These are phyloP conservation scores for Euphonia xanthogaster DNA, from an alignment of 2,797 vertebrate species.

Conservation along the genomic window DNA sequence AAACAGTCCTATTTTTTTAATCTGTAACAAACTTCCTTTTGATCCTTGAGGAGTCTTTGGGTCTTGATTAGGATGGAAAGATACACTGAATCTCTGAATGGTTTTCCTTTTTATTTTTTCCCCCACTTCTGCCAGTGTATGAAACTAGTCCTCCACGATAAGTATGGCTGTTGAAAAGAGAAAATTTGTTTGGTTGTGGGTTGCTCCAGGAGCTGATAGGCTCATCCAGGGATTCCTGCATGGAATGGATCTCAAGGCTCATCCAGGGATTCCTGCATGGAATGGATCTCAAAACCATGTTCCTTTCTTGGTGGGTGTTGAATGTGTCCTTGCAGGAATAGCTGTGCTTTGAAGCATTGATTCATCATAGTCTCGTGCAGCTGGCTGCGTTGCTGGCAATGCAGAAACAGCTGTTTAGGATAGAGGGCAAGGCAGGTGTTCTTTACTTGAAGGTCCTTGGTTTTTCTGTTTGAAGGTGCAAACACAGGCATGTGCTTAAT, in stretches of 20 bases:
- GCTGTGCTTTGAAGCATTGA: background rate
- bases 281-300: background rate
- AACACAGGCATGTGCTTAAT: background rate
- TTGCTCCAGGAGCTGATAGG: background rate
- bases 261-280: background rate
- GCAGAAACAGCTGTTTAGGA: background rate
- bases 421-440: background rate
- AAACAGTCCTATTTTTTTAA: background rate
- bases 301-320: background rate
- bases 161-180: background rate
- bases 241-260: background rate
- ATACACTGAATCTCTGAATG: background rate
- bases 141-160: background rate
- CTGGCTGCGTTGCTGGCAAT: background rate
- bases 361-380: background rate
- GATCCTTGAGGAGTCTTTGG: background rate
- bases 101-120: background rate
- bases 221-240: background rate
- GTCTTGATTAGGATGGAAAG: background rate
- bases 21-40: background rate
- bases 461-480: background rate
- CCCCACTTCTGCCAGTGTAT: background rate
- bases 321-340: background rate
- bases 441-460: fast-evolving
- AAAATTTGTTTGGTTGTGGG: background rate